Evolutionary conservation across 2,113 vertebrate genomes (phyloP), one percentile per base, ranked within the genome.

Genomic region (Natator depressus): DNA sequence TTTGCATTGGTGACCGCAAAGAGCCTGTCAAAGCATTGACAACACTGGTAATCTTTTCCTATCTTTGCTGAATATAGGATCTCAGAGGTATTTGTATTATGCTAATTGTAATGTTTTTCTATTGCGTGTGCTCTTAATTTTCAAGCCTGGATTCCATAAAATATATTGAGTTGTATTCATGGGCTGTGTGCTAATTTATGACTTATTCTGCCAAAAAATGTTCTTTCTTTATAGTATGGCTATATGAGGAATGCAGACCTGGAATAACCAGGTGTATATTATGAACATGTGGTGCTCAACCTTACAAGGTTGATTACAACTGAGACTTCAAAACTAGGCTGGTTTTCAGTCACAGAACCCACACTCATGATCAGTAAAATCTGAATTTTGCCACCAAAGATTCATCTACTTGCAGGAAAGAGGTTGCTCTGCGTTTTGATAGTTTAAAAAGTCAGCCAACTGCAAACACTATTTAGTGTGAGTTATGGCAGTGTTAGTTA

Each of bases 321-420:
- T 46, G 42, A 47, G 46, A 14, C 12, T 47, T 62, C 86, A 81
- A 51, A 19, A 29, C 82, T 1, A 0, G 2, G 27, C 13, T 89
- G 90, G 7, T 80, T 85, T 29, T 10, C 17, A 7, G 8, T 31
- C 27, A 47, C 13, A 80, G 46, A 84, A 93, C 51, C 1, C 7
- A 86, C 42, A 78, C 55, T 22, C 2, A 0, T 2, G 80, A 50
- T 22, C 27, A 93, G 3, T 0, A 0, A 0, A 90, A 93, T 50
- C 49, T 49, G 93, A 55, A 51, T 29, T 85, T 89, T 53, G 16
- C 65, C 7, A 76, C 46, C 11, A 76, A 46, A 76, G 72, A 76
- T n/a, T n/a, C 22, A 42, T 25, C 22, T 46, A 76, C 42, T 42
- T 80, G 49, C 29, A 55, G 91, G 24, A 16, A 38, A 69, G 87